Evolutionary conservation across 2,888 invertebrate genomes (phyloP), one percentile per base, ranked within the genome.

Genomic region (Lydus trimaculatus): DNA sequence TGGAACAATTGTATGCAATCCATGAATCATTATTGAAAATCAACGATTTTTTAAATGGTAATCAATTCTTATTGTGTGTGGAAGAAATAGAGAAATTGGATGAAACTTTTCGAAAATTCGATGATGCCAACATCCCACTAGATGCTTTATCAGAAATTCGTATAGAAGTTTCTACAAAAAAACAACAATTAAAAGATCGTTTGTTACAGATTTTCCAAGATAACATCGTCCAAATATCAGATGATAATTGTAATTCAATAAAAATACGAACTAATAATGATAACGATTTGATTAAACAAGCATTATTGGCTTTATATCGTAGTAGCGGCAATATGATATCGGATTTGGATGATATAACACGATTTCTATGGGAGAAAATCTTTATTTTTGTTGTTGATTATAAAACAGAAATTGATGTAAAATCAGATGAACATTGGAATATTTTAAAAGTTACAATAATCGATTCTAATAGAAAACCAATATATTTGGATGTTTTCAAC

Each of bases 321-420:
- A 67, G 72, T 66, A 74, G 73, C 80, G 76, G 86, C 80, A 77
- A n/a, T n/a, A n/a, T 90, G 77, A 79, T 86, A 80, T 75, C 76
- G 31, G 88, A 88, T 77, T 80, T 93, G 7, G 84, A 88, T 39
- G 84, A 86, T 64, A 89, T 94, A 77, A 86, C 89, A 2, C 85
- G 86, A 66, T 89, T 88, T 75, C 78, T 94, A 20, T 83, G 91
- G 74, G 86, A 88, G 36, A 82, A 88, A 70, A 81, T 92, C 28
- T 84, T 93, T 13, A 81, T 84, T 64, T 89, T 90, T 0, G 87
- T 93, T 0, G 88, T 92, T 65, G 84, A 87, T 63, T 81, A 85
- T 67, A 85, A 88, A 15, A 82, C 83, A 69, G 78, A 76, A n/a
- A 85, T 90, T 3, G 83, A 83, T 58, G 82, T 85, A 5, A 85